These are phyloP conservation scores for Phortica magna DNA, from an alignment of 2,888 invertebrate species.

Conservation along the genomic window DNA sequence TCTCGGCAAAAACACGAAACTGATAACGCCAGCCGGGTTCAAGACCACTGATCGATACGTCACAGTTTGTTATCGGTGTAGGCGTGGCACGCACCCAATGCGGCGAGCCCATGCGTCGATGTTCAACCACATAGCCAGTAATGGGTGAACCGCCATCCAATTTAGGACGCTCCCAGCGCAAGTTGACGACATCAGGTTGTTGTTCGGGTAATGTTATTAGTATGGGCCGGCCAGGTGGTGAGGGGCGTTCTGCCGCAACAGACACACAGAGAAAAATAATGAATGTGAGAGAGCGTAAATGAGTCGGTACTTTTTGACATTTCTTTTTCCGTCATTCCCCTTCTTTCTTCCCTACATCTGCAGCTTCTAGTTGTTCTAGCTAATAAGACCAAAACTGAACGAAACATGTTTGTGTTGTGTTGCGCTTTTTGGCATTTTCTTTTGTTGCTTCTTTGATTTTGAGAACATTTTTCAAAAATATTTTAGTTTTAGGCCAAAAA, in stretches of 20 bases:
- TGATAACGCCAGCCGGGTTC: constrained; percentile 93
- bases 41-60: constrained; percentile 88
- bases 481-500: constrained; percentile 63
- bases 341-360: no score
- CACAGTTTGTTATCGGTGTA: constrained; percentile 84
- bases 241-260: constrained; percentile 82
- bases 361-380: not conserved
- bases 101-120: constrained; percentile 85
- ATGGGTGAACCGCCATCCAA: constrained; percentile 93
- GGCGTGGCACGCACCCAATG: constrained; percentile 91
- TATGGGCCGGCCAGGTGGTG: constrained; percentile 89
- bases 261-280: not conserved
- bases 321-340: not conserved
- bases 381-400: constrained; percentile 10
- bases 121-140: constrained; percentile 89
- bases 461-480: constrained; percentile 52
- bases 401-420: not conserved
- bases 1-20: constrained; percentile 95
- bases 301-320: constrained; percentile 16
- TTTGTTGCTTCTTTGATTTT: constrained; percentile 21
- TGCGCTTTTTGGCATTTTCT: constrained; percentile 4
- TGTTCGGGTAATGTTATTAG: constrained; percentile 86
- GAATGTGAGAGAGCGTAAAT: not conserved
- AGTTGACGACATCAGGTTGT: constrained; percentile 89
- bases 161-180: constrained; percentile 89